Conservation (phyloP, 2,888 invertebrate species). For the Trypoxylon attenuatum region DNA sequence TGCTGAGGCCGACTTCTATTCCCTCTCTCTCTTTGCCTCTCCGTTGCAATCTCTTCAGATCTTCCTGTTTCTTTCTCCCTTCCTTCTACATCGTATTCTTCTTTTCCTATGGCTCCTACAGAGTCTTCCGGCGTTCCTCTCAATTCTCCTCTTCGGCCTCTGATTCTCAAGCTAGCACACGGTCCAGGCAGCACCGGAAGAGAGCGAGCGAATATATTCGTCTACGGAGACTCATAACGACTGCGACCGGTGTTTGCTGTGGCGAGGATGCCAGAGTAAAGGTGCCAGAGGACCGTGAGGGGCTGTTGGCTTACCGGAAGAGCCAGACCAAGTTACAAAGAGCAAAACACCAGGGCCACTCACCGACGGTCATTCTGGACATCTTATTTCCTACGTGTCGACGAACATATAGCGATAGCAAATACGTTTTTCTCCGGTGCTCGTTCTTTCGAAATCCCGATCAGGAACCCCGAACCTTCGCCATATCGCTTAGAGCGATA, state of each 20-base stretch:
- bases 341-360: neutral
- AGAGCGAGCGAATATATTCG: conserved; percentile 47
- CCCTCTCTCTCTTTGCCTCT: conserved; percentile 1
- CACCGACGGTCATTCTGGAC: conserved; percentile 31
- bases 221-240: conserved; percentile 55
- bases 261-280: conserved; percentile 28
- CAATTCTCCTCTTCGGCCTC: neutral
- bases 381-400: conserved; percentile 60
- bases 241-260: conserved; percentile 50
- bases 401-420: too few relatives aligned
- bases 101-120: neutral
- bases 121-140: neutral
- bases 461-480: neutral
- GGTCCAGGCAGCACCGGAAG: conserved; percentile 42
- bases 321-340: too few relatives aligned
- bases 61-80: neutral
- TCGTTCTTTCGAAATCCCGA: conserved; percentile 15
- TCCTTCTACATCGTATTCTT: too few relatives aligned
- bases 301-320: too few relatives aligned
- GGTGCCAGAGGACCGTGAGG: conserved; percentile 18
- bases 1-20: conserved; percentile 48
- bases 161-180: too few relatives aligned
- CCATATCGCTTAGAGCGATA: too few relatives aligned
- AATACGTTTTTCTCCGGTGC: too few relatives aligned
- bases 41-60: neutral